Percentiles rank a stretch among this genome's conserved stretches.
phyloP scores from a whole-genome alignment of 2,113 vertebrate genomes.

The Antennarius striatus region DNA sequence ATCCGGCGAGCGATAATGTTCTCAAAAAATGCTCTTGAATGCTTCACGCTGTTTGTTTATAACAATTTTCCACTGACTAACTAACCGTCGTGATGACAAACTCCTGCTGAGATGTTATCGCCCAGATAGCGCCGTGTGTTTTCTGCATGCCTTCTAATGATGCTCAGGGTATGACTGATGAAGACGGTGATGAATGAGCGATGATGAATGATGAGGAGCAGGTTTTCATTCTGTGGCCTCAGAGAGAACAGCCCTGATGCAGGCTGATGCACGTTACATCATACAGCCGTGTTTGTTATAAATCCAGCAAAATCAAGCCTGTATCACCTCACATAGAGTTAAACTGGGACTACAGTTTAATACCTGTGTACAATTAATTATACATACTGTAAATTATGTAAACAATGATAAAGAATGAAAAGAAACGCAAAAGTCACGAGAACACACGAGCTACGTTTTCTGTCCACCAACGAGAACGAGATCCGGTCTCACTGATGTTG shows the following conservation, averaged over 20 bases:
- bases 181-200: slow-evolving; percentile 27
- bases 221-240: slow-evolving; percentile 26
- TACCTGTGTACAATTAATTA: too few relatives aligned
- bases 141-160: slow-evolving; percentile 55
- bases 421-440: too few relatives aligned
- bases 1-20: slow-evolving; percentile 44
- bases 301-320: neutral
- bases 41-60: slow-evolving; percentile 37
- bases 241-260: neutral
- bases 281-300: slow-evolving; percentile 6
- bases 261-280: neutral
- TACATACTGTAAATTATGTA: too few relatives aligned
- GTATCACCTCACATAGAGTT: too few relatives aligned
- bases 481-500: too few relatives aligned
- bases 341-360: too few relatives aligned
- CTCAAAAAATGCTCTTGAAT: slow-evolving; percentile 11
- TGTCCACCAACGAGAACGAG: too few relatives aligned
- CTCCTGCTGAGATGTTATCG: slow-evolving; percentile 43
- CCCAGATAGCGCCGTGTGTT: slow-evolving; percentile 26
- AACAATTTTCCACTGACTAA: slow-evolving; percentile 43
- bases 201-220: slow-evolving; percentile 35
- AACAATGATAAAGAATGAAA: too few relatives aligned
- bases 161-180: slow-evolving; percentile 54
- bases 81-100: slow-evolving; percentile 36
- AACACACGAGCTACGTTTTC: too few relatives aligned